These are phyloP conservation scores for Bufo gargarizans DNA, from an alignment of 2,113 vertebrate species.

Conservation along the genomic window DNA sequence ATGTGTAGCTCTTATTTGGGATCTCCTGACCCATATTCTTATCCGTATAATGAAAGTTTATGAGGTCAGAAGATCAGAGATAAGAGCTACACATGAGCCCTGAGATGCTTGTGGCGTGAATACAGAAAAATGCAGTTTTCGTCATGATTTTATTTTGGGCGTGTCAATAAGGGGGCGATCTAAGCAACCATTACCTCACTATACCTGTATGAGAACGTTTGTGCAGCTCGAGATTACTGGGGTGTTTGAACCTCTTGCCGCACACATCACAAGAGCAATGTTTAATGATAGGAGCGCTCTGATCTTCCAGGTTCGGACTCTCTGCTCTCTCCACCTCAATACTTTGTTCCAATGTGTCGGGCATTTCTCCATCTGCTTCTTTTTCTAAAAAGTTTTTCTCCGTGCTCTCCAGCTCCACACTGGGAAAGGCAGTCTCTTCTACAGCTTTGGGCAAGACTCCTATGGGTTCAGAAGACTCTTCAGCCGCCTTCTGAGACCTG, in stretches of 20 bases:
- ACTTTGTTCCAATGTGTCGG: conserved; percentile 60
- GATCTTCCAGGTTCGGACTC: conserved; percentile 63
- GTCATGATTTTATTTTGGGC: too few species aligned
- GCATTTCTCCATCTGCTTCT: conserved; percentile 61
- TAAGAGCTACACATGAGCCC: too few species aligned
- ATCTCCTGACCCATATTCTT: too few species aligned
- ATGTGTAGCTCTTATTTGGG: too few species aligned
- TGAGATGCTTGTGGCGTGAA: too few species aligned
- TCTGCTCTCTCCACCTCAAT: conserved; percentile 61
- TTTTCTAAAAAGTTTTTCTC: conserved; percentile 59
- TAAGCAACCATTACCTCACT: conserved; percentile 59
- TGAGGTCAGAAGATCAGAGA: too few species aligned
- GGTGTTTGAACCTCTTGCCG: conserved; percentile 95
- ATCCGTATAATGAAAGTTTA: too few species aligned
- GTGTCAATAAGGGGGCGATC: background rate
- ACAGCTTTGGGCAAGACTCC: conserved; percentile 13
- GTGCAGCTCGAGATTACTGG: conserved; percentile 96
- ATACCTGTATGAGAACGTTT: conserved; percentile 95
- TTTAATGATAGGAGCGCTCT: conserved; percentile 68
- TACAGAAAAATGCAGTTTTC: too few species aligned
- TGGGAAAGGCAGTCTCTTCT: conserved; percentile 58
- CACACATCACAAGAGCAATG: conserved; percentile 89
- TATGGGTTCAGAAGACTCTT: conserved; percentile 66
- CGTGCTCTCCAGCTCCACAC: conserved; percentile 58
- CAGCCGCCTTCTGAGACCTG: conserved; percentile 80